phyloP scores from a whole-genome alignment of 2,113 vertebrate species.

The Connochaetes taurinus region DNA sequence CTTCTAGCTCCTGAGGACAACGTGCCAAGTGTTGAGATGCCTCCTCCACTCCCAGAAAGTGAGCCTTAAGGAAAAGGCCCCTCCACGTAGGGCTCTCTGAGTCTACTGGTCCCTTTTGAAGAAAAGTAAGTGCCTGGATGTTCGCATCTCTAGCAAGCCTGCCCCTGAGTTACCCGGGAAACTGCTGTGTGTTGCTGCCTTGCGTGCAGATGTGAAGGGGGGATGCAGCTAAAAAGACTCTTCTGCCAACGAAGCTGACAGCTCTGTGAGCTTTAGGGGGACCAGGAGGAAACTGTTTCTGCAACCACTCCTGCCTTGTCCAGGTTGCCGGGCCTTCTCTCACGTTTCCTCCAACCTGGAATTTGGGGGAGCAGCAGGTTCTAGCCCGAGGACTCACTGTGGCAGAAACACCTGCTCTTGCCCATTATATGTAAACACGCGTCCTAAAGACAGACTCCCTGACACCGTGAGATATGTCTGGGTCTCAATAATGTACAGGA shows the following conservation, averaged over 20 bases:
- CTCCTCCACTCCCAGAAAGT: not conserved
- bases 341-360: not conserved
- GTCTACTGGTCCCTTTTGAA: not conserved
- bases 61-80: not conserved
- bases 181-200: not conserved
- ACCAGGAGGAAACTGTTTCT: not conserved
- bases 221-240: not conserved
- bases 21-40: accelerated
- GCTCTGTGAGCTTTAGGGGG: accelerated
- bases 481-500: not conserved
- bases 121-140: not conserved
- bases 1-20: not conserved
- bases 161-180: not conserved
- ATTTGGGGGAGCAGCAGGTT: not conserved
- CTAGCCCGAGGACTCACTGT: not conserved
- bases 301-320: not conserved
- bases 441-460: not conserved
- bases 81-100: not conserved
- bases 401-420: not conserved
- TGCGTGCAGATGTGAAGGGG: not conserved
- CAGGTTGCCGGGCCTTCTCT: not conserved
- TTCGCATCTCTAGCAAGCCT: not conserved
- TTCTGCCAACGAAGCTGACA: too few species aligned
- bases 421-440: accelerated
- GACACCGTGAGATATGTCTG: not conserved